Evolutionary conservation across 2,113 vertebrate genomes (phyloP), one percentile per base, ranked within the genome.

Genomic region (Nothobranchius furzeri): DNA sequence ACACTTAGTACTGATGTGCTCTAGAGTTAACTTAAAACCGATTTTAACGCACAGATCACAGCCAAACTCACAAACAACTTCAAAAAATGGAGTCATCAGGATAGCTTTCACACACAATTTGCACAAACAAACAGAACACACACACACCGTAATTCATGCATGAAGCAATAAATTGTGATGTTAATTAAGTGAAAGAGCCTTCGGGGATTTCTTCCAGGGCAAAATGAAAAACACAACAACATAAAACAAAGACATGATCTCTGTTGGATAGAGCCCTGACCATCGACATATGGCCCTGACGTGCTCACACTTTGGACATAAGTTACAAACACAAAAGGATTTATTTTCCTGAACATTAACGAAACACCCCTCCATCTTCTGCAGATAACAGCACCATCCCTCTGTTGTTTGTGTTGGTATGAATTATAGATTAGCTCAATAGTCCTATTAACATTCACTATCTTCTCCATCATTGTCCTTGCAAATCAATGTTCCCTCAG

Each of bases 181-280:
- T 76, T 79, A 79, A 81, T 86, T 83, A 83, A 73, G 11, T 73
- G 37, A 55, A 53, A 11, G 57, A 64, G 65, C 50, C 70, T 42
- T 9, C 7, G 40, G 77, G 68, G 57, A 68, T 68, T 82, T 75
- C 30, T 68, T 54, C 24, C 30, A 45, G 68, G 15, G 49, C n/a
- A 36, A 54, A 69, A 68, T 61, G 20, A 30, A 75, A 83, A 64
- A 60, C 17, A 69, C 30, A 68, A 68, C 64, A 61, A 35, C 35
- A 67, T 64, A 15, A 64, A 43, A 68, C 12, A 25, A 54, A n/a
- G 10, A 6, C 4, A 42, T 17, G 9, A 25, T 37, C n/a, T 53
- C 20, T 53, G 1, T 64, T 40, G 37, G 30, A 30, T 30, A 30
- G 4, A 30, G 2, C 30, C 30, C 30, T 30, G 30, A 20, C 1